Evolutionary conservation across 2,113 vertebrate genomes (phyloP).

Genomic region (Numida meleagris): DNA sequence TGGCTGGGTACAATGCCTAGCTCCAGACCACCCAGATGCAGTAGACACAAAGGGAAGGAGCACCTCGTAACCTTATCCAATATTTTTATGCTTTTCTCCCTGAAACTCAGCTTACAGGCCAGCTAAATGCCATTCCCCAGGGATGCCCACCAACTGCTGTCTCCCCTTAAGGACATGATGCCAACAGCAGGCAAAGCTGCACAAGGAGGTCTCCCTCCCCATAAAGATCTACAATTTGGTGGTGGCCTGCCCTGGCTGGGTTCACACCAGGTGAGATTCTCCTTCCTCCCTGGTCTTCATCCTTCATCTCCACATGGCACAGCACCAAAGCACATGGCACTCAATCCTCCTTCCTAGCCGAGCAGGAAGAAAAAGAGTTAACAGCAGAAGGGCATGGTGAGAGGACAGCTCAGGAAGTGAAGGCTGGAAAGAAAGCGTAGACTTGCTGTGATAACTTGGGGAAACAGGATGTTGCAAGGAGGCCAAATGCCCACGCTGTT

Average conservation of each 20-base stretch:
- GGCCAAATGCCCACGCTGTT: constrained; percentile 64
- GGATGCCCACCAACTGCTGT: neutral
- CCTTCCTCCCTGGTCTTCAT: neutral
- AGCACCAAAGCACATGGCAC: neutral
- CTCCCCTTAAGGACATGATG: neutral
- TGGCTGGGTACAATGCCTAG: neutral
- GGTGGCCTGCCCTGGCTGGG: neutral
- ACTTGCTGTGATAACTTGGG: constrained; percentile 35
- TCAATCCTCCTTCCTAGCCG: neutral
- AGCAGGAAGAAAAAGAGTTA: neutral
- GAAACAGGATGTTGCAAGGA: constrained; percentile 45
- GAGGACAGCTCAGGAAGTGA: neutral
- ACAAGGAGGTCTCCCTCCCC: neutral
- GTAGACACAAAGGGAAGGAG: neutral
- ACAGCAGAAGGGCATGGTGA: neutral
- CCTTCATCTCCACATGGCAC: neutral
- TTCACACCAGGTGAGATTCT: neutral
- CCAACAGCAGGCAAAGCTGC: neutral
- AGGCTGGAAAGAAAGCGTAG: constrained; percentile 5
- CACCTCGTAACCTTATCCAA: neutral
- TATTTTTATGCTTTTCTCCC: neutral
- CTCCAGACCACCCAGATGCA: neutral
- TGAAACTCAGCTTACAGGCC: neutral
- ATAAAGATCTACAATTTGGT: neutral
- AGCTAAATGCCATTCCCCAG: neutral